Base-by-base conservation (phyloP, 2,888 invertebrate genomes). In the Globia sparganii region DNA sequence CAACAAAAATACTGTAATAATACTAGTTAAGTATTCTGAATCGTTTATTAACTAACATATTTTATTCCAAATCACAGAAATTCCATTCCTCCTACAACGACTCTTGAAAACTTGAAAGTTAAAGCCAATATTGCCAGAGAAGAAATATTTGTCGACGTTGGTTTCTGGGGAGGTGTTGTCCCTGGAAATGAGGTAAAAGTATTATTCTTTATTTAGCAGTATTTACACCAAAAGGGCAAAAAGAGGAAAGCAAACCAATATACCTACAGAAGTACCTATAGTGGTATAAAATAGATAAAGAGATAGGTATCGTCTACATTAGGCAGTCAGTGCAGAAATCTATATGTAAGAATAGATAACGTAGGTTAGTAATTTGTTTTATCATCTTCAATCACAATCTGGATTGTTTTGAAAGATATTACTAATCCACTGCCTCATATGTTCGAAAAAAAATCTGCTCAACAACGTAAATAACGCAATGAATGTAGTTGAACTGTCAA, bases 101-200 rank as follows among this genome's bases (percentile, higher is more conserved):
- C 97, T 0, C 89, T 97, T 21, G 93, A 97, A 59, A 97, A 97
- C 89, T 94, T 98, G 37, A 95, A 96, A 89, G 91, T 93, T 4
- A 98, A 98, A 93, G 95, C 97, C 18, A 89, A 93, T 15, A 96
- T 96, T 8, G 98, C 98, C 0, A 93, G 94, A 72, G 97, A 97
- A 69, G 97, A 97, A 87, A 94, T 97, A 59, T 97, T 96, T 86
- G 97, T 98, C 0, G 98, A 98, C 90, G 97, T 98, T 53, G 98
- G 97, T 25, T 98, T 98, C 93, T 98, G 98, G 98, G 98, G 98
- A 62, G 98, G 98, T 25, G 96, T 98, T 0, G 95, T 98, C 61
- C 98, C 98, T 13, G 97, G 97, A 58, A 98, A 98, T 92, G 93
- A 97, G 89, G 97, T 97, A 89, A 88, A 46, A 40, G 21, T 28